Base-by-base conservation (phyloP, 2,888 invertebrate species). In the Unio delphinus region DNA sequence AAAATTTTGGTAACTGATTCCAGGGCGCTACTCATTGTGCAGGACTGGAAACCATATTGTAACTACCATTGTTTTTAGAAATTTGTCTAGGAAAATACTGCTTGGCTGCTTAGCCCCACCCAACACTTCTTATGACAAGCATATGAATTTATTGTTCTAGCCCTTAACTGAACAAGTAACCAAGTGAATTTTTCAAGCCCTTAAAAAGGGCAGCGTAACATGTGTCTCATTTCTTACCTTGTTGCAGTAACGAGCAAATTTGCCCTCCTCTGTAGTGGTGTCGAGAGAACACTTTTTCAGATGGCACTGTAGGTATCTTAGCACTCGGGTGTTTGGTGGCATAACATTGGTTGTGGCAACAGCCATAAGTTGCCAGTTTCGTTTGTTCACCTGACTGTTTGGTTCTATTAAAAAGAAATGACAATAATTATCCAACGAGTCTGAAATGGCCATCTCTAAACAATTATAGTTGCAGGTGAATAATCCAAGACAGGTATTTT, bases 361-460 rank as follows among this genome's bases (percentile, higher is more conserved):
- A 0, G 94, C 94, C 71, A 98, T 91, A 69, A 98, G 91, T 63
- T 97, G 96, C 98, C 98, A 98, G 91, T 97, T 96, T 26, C 96
- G 93, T 62, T 95, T 76, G 73, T 87, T 87, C 15, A 86, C 85
- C 28, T 78, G 73, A 67, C 86, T 86, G 79, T 87, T 86, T 2
- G 86, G 86, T 74, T 86, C 87, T 87, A 76, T 45, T 76, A 67
- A 62, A 18, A 55, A 63, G 59, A n/a, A 67, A 54, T 18, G 45
- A 34, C 34, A 58, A 67, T 26, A 61, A 45, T 23, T 55, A 45
- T 54, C 28, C 4, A 23, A 63, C 3, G 23, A 63, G 15, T 28
- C 34, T 23, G 7, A 63, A 18, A 20, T 34, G 63, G 20, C 34
- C 34, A n/a, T 34, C 34, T 62, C 20, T 15, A 62, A 6, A 17